Percentiles rank a stretch among this genome's conserved stretches.
Evolutionary conservation across 2,113 vertebrate species (phyloP).

Genomic region (Lynx canadensis): DNA sequence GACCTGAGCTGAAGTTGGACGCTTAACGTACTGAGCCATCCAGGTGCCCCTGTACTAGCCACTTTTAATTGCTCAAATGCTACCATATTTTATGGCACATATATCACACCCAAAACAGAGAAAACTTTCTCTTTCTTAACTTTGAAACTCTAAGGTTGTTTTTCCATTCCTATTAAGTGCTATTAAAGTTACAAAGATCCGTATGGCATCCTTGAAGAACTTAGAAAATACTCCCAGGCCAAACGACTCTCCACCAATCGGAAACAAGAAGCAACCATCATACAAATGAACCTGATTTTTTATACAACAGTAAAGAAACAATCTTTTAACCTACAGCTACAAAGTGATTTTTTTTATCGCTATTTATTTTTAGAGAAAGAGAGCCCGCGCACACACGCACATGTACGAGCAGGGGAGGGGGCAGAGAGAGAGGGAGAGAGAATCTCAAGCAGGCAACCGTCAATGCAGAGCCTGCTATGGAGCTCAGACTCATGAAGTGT

Average conservation of each 20-base stretch:
- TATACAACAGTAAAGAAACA: slow-evolving; percentile 27
- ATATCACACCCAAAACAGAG: neutral
- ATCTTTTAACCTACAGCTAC: neutral
- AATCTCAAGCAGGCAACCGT: too few relatives aligned
- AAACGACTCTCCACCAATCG: neutral
- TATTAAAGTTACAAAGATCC: neutral
- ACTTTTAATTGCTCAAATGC: neutral
- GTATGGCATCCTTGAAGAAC: neutral
- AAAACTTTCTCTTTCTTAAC: neutral
- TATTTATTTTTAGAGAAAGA: neutral
- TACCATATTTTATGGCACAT: neutral
- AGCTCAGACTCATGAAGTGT: neutral
- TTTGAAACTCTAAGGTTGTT: slow-evolving; percentile 22
- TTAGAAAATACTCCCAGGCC: slow-evolving; percentile 40
- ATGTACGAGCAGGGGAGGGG: neutral
- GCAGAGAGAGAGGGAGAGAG: neutral
- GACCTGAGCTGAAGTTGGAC: too few relatives aligned
- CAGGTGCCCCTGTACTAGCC: too few relatives aligned
- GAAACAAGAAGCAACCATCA: slow-evolving; percentile 18
- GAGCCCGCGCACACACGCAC: too few relatives aligned
- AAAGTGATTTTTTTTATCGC: neutral
- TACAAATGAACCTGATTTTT: slow-evolving; percentile 3
- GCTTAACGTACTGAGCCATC: too few relatives aligned
- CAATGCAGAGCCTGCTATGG: neutral
- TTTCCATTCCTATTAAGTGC: neutral